phyloP scores from a whole-genome alignment of 2,888 invertebrate species.

The Drosophila mimica region DNA sequence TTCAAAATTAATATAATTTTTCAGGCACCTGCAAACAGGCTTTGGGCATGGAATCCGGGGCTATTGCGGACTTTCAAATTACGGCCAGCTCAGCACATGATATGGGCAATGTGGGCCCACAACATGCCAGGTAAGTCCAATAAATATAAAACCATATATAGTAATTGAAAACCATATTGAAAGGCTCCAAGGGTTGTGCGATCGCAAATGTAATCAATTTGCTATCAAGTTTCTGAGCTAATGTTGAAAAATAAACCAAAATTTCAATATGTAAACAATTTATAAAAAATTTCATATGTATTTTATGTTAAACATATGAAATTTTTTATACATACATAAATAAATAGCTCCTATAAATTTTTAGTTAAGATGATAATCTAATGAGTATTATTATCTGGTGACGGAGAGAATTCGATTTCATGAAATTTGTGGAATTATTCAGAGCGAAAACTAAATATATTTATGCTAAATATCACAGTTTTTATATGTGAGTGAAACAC shows the following conservation, averaged over 20 bases:
- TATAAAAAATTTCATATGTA: neutral
- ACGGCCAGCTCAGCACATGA: conserved; percentile 93
- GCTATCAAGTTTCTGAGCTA: neutral
- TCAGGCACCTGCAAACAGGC: conserved; percentile 89
- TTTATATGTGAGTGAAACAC: neutral
- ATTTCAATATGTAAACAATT: neutral
- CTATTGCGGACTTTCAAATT: conserved; percentile 91
- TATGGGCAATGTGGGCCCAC: conserved; percentile 92
- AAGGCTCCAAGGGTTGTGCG: too few species aligned
- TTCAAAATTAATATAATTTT: conserved; percentile 26
- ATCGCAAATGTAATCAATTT: neutral
- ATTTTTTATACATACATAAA: too few species aligned
- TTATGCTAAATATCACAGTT: neutral
- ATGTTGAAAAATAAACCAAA: neutral
- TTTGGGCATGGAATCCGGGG: conserved; percentile 93
- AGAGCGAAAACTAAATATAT: neutral
- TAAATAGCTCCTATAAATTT: neutral
- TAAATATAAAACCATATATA: neutral
- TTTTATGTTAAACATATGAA: too few species aligned
- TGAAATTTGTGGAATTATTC: neutral
- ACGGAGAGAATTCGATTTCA: neutral
- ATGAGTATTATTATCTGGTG: neutral
- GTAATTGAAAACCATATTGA: neutral
- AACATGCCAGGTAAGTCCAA: conserved; percentile 90
- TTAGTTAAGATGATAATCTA: neutral